Conservation (phyloP, 2,888 invertebrate genomes). For the Cephalotes varians region DNA sequence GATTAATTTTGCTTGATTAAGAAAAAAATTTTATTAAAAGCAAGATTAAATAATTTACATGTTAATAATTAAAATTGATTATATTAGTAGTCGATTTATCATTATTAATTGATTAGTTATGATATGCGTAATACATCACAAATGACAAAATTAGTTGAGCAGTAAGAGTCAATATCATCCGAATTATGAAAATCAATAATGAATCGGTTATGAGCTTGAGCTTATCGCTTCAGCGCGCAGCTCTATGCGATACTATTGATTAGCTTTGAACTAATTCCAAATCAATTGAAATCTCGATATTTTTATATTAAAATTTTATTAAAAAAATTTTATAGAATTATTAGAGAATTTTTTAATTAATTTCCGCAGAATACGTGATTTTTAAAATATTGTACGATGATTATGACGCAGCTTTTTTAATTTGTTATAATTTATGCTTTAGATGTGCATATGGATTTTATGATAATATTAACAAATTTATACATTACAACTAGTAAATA, state of each 20-base stretch:
- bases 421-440: neutral
- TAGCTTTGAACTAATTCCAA: neutral
- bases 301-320: neutral
- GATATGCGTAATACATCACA: neutral
- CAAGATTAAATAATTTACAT: constrained; percentile 13
- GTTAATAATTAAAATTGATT: neutral
- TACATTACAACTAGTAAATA: neutral
- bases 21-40: neutral
- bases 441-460: neutral
- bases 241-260: neutral
- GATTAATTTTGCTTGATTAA: neutral
- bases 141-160: neutral
- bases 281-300: neutral
- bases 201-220: neutral
- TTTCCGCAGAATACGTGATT: neutral
- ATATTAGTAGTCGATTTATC: neutral
- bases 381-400: neutral
- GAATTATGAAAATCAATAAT: neutral
- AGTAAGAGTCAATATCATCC: neutral
- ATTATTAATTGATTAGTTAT: neutral
- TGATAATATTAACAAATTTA: neutral
- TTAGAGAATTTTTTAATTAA: neutral
- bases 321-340: too few relatives aligned
- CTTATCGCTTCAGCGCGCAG: too few relatives aligned
- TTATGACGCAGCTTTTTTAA: neutral